Base-by-base conservation (phyloP, 2,797 vertebrate genomes). In the Hipposideros larvatus region DNA sequence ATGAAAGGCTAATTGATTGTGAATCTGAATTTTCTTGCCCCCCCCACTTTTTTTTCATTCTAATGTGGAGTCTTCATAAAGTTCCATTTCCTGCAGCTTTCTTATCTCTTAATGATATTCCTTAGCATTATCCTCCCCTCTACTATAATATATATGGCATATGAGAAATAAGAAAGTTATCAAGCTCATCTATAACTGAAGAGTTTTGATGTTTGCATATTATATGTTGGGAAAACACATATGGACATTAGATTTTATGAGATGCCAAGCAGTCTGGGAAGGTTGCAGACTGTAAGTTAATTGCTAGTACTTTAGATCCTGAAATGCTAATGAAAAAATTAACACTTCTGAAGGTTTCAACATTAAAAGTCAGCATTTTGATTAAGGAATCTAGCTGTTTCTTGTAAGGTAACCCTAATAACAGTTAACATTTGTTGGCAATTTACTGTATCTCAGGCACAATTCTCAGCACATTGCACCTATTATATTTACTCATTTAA, bases 241-340 rank as follows among this genome's bases (percentile, higher is more conserved):
- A 65, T 34, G 43, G 43, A 77, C 79, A 70, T 74, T 34, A 83
- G 87, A 70, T 48, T 63, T 83, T 53, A 66, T 48, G 51, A 65
- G 70, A 87, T 87, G 26, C 14, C 63, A 93, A 70, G 82, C 61
- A 86, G 65, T 68, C 51, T 26, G 16, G 16, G 53, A 93, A 89
- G 53, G 87, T 11, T 91, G 16, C 43, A 91, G 26, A 82, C 37
- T 55, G 31, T 48, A 83, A 92, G 53, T 92, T 90, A 93, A 84
- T 95, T 78, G 22, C n/a, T 71, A 75, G 9, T 79, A 51, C 34
- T 90, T 96, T 74, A 75, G 53, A 83, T 41, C 4, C 55, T 82
- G 61, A 94, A 93, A 90, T 63, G 31, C 55, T 90, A 85, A 94
- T 46, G 26, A 87, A 95, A 90, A 70, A n/a, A 75, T 65, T 77